Conservation (phyloP, 2,113 vertebrate genomes). For the Leucopsar rothschildi region DNA sequence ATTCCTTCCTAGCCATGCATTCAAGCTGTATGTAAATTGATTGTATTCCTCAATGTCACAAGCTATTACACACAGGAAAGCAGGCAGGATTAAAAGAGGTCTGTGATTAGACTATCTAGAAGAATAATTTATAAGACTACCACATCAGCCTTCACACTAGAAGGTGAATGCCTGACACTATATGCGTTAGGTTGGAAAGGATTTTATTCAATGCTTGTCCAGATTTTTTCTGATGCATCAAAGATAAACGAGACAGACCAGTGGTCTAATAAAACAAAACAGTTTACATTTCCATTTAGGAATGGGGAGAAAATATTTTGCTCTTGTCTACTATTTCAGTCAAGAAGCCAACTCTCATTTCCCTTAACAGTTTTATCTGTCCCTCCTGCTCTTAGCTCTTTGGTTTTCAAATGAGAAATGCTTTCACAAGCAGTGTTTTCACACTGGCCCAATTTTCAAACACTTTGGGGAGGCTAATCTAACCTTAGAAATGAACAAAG, state of each 20-base stretch:
- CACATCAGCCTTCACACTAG: not conserved
- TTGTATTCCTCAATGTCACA: not conserved
- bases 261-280: not conserved
- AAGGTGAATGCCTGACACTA: not conserved
- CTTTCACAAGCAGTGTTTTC: not conserved
- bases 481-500: not conserved
- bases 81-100: not conserved
- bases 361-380: not conserved
- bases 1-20: not conserved
- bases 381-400: not conserved
- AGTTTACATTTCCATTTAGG: not conserved
- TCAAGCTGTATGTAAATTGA: not conserved
- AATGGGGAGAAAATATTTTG: not conserved
- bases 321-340: not conserved
- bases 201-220: not conserved
- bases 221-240: not conserved
- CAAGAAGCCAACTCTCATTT: not conserved
- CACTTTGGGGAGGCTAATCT: not conserved
- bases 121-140: not conserved
- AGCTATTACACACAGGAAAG: not conserved
- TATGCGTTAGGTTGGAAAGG: not conserved
- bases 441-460: not conserved
- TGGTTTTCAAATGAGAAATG: not conserved
- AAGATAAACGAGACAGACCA: not conserved
- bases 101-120: not conserved